These are phyloP conservation scores for Salarias fasciatus DNA, from an alignment of 2,797 vertebrate species.

Conservation along the genomic window DNA sequence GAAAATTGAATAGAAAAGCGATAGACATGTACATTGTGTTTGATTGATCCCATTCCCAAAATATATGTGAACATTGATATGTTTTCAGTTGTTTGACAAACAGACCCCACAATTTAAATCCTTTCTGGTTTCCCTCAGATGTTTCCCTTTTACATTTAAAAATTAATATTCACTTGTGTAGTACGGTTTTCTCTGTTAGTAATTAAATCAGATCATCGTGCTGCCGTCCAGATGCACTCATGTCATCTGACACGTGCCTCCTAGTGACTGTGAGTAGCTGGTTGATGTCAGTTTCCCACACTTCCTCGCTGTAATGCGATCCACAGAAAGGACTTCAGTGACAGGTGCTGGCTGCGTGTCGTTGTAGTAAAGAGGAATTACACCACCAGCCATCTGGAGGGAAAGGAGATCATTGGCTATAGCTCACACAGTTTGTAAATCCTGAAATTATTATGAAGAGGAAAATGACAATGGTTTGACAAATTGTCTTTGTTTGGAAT, in stretches of 20 bases:
- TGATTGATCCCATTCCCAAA: no score
- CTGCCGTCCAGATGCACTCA: slow-evolving; percentile 33
- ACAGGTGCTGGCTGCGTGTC: slow-evolving; percentile 51
- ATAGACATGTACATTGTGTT: no score
- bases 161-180: background rate
- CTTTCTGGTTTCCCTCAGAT: background rate
- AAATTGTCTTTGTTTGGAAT: slow-evolving; percentile 6
- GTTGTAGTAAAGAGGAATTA: slow-evolving; percentile 54
- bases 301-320: slow-evolving; percentile 46
- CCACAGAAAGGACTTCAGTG: slow-evolving; percentile 55
- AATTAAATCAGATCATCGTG: background rate
- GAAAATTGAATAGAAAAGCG: no score
- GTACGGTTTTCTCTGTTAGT: no score
- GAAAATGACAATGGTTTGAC: fast-evolving
- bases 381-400: slow-evolving; percentile 66
- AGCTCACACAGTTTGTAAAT: background rate
- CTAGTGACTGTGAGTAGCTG: slow-evolving; percentile 38
- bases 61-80: no score
- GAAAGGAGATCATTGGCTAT: slow-evolving; percentile 48
- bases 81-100: no score
- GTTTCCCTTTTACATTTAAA: background rate
- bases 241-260: slow-evolving; percentile 31
- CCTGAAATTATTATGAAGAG: background rate
- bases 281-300: slow-evolving; percentile 72
- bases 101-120: no score